A percentile compares a stretch with the other conserved stretches of the same genome.
Evolutionary conservation across 2,113 vertebrate genomes (phyloP).

Genomic region (Oncorhynchus tshawytscha): DNA sequence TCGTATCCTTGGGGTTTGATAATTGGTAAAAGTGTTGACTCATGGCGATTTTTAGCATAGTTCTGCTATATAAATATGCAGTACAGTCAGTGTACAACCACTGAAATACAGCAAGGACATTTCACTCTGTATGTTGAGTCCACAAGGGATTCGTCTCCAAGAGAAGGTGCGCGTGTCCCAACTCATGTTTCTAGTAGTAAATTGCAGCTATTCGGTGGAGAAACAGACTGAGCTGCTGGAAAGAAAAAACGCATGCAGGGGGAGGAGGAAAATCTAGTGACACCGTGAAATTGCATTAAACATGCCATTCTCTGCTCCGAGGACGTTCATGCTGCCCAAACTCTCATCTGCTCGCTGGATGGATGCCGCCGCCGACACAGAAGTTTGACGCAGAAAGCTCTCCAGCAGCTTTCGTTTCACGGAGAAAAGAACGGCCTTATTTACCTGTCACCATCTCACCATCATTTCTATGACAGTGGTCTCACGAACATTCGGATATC

Average conservation of each 20-base stretch:
- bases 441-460: not conserved
- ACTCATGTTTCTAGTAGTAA: constrained; percentile 18
- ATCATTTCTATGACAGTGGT: not conserved
- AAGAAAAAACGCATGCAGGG: constrained; percentile 28
- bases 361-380: constrained; percentile 4
- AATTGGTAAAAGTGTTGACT: not conserved
- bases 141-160: not conserved
- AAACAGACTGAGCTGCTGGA: constrained; percentile 2
- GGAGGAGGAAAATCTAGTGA: constrained; percentile 45
- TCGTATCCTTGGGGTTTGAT: not conserved
- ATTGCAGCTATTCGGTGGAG: constrained; percentile 21
- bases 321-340: constrained; percentile 33
- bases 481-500: constrained; percentile 15
- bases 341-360: constrained; percentile 26
- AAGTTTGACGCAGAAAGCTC: constrained; percentile 23
- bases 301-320: constrained; percentile 46
- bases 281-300: constrained; percentile 54
- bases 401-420: not conserved
- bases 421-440: not conserved
- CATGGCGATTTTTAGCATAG: not conserved
- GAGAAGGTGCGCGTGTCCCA: constrained; percentile 29
- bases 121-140: not conserved
- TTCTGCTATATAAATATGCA: not conserved
- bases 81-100: not conserved
- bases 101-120: not conserved